phyloP scores from a whole-genome alignment of 2,888 invertebrate genomes.

The Halocaridina rubra region DNA sequence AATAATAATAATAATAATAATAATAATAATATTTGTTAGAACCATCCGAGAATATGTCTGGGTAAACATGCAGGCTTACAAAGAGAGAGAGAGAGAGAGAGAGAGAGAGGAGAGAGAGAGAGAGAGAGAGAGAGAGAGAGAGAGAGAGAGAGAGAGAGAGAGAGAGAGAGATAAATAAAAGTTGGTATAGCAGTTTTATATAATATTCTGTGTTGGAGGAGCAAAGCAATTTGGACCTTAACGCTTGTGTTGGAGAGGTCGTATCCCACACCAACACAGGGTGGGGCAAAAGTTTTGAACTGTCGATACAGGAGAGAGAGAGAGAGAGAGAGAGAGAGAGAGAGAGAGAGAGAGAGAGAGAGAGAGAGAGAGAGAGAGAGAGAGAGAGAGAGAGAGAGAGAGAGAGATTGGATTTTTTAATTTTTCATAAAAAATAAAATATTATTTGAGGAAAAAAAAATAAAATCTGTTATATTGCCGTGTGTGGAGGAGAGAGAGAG shows the following conservation, averaged over 20 bases:
- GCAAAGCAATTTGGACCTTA: neutral
- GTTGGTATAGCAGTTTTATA: neutral
- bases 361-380: neutral
- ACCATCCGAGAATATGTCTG: too few species aligned
- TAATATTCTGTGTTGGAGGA: neutral
- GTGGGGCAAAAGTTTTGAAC: neutral
- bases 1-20: too few species aligned
- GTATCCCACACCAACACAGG: neutral
- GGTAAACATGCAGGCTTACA: too few species aligned
- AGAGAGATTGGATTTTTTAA: too few species aligned
- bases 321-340: neutral
- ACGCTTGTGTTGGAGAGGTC: neutral
- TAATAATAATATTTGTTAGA: too few species aligned
- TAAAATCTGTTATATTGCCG: neutral
- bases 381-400: neutral
- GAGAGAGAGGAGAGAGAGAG: neutral
- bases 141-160: neutral
- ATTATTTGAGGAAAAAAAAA: too few species aligned
- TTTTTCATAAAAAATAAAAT: too few species aligned
- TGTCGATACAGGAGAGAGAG: neutral
- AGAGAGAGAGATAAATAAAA: neutral
- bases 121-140: neutral
- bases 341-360: neutral
- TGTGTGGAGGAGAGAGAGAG: neutral
- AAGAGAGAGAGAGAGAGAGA: too few species aligned